Base-by-base conservation (phyloP, 1,140 invertebrate genomes). In the Penaeus indicus region DNA sequence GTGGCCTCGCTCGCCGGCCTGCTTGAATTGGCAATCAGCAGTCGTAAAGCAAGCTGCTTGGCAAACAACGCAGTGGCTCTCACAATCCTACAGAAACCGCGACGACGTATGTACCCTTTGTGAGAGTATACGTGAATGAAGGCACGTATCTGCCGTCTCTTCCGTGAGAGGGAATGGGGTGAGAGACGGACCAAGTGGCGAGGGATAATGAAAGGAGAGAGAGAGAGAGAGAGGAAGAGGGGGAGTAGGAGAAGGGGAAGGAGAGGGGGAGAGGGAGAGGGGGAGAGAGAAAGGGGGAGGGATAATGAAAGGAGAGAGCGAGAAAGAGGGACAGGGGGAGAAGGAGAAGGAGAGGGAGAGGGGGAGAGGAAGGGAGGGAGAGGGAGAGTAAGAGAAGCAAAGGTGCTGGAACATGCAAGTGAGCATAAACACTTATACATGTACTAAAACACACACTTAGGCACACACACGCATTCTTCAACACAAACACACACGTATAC, bases 181-280 rank as follows among this genome's bases (percentile, higher is more conserved):
- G n/a, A n/a, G n/a, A n/a, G n/a, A n/a, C n/a, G n/a, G n/a, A n/a
- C n/a, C n/a, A n/a, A n/a, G n/a, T n/a, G n/a, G n/a, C n/a, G n/a
- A n/a, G n/a, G n/a, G n/a, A n/a, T n/a, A n/a, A n/a, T n/a, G n/a
- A n/a, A n/a, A n/a, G n/a, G n/a, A n/a, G 75, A 77, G 75, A 77
- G 75, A 77, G 75, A 77, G 75, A 77, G 75, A 77, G 75, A 77
- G 75, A 77, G 75, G 32, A 27, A 77, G 75, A 77, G 75, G 32
- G 75, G 32, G 75, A 77, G 75, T 21, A 27, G 32, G 75, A 77
- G 75, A 77, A 27, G 32, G 75, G 32, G 75, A 77, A 27, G 32
- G 79, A 81, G 79, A 81, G 47, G 3, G 79, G 3, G 79, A 10
- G 79, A 4, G 79, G 32, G 60, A 32, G 42, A 54, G 78, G 8